These are phyloP conservation scores for Drosophila gunungcola DNA, from an alignment of 1,140 invertebrate genomes.

Conservation along the genomic window DNA sequence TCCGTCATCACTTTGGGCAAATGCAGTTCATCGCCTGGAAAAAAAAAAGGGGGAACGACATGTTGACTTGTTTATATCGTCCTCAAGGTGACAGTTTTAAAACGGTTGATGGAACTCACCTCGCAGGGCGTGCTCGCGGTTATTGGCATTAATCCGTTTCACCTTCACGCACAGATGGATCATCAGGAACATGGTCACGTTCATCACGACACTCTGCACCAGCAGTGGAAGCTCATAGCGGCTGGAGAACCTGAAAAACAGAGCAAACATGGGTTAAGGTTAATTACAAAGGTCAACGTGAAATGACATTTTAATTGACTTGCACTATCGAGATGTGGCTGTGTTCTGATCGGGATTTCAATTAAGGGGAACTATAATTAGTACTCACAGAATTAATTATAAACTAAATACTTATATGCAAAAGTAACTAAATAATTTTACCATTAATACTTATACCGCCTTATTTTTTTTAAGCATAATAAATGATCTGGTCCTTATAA, in stretches of 20 bases:
- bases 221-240: constrained; percentile 97
- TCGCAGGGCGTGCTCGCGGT: constrained; percentile 92
- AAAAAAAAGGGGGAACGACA: neutral
- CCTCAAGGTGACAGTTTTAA: constrained; percentile 1
- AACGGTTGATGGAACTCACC: constrained; percentile 86
- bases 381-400: neutral
- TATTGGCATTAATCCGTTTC: constrained; percentile 92
- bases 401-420: no score
- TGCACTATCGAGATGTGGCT: constrained; percentile 1
- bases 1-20: constrained; percentile 81
- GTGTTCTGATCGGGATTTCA: neutral
- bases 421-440: no score
- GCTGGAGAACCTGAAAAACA: constrained; percentile 96
- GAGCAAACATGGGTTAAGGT: constrained; percentile 38
- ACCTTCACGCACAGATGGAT: constrained; percentile 97
- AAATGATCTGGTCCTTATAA: no score
- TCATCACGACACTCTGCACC: constrained; percentile 99
- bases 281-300: constrained; percentile 3
- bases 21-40: constrained; percentile 78
- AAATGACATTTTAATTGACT: constrained; percentile 64
- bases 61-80: constrained; percentile 22
- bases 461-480: no score
- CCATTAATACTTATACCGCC: no score
- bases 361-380: neutral
- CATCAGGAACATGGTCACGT: constrained; percentile 97